Conservation (phyloP, 2,888 invertebrate genomes). For the Antheraea yamamai region DNA sequence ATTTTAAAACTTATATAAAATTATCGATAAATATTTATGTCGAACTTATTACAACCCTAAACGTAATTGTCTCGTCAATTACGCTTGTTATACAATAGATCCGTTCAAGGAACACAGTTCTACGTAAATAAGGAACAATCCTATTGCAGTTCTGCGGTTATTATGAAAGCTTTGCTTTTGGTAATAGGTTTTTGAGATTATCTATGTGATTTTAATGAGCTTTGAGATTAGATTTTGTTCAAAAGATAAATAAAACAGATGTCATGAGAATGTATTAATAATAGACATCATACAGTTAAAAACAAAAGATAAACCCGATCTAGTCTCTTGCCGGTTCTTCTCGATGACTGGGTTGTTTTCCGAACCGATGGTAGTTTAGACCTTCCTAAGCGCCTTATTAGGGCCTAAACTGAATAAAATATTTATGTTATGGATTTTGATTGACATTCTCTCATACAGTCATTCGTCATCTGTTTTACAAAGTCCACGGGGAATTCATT, state of each 20-base stretch:
- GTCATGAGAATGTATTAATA: no score
- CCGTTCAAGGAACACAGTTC: constrained; percentile 14
- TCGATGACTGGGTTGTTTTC: no score
- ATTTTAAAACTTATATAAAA: neutral
- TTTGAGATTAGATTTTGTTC: neutral
- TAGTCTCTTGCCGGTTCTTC: no score
- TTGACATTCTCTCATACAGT: no score
- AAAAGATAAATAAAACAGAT: no score
- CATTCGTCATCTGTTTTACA: neutral
- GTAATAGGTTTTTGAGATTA: neutral
- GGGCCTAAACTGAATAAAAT: no score
- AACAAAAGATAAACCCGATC: no score
- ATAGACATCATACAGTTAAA: no score
- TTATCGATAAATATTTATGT: constrained; percentile 10
- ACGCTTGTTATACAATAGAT: constrained; percentile 20
- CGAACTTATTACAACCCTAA: constrained; percentile 9
- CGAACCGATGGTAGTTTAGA: no score
- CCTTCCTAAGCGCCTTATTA: no score
- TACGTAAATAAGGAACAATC: constrained; percentile 1
- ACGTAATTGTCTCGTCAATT: constrained; percentile 19
- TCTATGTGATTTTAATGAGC: neutral
- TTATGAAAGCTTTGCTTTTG: neutral
- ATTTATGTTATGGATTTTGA: no score
- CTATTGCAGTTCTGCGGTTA: neutral
- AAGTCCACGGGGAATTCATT: neutral